These are phyloP conservation scores for Lagocephalus sceleratus DNA, from an alignment of 2,797 vertebrate species.

Conservation along the genomic window DNA sequence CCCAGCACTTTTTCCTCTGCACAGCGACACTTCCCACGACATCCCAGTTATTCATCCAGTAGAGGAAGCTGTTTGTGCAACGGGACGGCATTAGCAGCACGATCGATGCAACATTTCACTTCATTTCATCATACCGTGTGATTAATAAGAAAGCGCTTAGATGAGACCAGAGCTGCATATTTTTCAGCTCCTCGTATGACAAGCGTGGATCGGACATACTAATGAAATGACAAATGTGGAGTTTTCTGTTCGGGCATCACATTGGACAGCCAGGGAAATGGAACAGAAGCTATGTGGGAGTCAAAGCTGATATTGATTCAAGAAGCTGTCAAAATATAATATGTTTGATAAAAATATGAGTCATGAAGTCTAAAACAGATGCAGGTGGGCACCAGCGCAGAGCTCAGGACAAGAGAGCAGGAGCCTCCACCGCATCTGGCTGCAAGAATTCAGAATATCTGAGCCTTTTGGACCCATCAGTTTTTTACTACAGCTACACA, in stretches of 20 bases:
- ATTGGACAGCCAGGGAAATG: background rate
- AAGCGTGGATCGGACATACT: slow-evolving; percentile 56
- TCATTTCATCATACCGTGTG: slow-evolving; percentile 9
- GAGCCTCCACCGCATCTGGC: too few species aligned
- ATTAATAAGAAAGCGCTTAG: background rate
- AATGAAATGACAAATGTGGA: slow-evolving; percentile 70
- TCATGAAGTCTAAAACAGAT: too few species aligned
- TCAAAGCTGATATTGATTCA: too few species aligned
- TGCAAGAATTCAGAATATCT: too few species aligned
- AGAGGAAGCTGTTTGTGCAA: slow-evolving; percentile 28
- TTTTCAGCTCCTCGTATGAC: slow-evolving; percentile 22
- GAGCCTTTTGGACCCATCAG: too few species aligned
- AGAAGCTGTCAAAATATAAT: too few species aligned
- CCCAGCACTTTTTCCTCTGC: slow-evolving; percentile 18
- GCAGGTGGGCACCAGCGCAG: too few species aligned
- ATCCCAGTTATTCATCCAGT: slow-evolving; percentile 48
- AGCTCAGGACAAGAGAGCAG: too few species aligned
- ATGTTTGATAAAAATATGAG: too few species aligned
- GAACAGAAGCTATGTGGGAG: background rate
- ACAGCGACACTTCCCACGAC: slow-evolving; percentile 28
- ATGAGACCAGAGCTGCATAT: background rate
- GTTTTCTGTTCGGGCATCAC: slow-evolving; percentile 34
- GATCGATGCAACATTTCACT: slow-evolving; percentile 42
- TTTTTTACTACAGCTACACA: too few species aligned
- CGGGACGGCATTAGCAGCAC: slow-evolving; percentile 8